These are phyloP conservation scores for Aromia moschata DNA, from an alignment of 2,888 invertebrate genomes.

Conservation along the genomic window DNA sequence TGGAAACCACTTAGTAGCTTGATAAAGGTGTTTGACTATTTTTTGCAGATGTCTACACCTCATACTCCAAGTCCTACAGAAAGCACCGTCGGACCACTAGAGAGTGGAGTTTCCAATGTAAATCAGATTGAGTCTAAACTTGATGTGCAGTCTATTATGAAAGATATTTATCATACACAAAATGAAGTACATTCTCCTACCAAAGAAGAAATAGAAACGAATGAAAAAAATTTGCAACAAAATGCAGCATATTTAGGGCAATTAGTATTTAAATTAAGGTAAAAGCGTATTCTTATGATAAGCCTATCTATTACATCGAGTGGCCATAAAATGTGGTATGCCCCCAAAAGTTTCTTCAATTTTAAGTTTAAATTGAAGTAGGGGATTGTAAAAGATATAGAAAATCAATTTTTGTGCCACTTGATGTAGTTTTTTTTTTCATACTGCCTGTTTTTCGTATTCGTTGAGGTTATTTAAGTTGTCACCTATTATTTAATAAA, in stretches of 20 bases:
- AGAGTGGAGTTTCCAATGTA: slow-evolving; percentile 53
- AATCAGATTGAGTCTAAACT: slow-evolving; percentile 43
- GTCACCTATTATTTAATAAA: no score
- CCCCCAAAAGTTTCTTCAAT: no score
- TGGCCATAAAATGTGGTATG: no score
- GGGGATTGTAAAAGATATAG: no score
- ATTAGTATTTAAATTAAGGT: slow-evolving; percentile 87
- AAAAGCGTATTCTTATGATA: no score
- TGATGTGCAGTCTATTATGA: slow-evolving; percentile 56
- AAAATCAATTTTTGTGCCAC: no score
- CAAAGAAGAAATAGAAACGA: slow-evolving; percentile 68
- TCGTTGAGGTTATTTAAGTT: no score
- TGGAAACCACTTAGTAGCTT: slow-evolving; percentile 1
- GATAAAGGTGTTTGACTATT: slow-evolving; percentile 19
- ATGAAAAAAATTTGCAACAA: slow-evolving; percentile 68
- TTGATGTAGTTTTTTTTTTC: no score
- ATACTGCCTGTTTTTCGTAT: no score
- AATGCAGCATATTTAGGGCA: slow-evolving; percentile 82
- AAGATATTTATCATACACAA: slow-evolving; percentile 63
- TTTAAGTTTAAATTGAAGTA: no score
- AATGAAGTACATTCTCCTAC: slow-evolving; percentile 63
- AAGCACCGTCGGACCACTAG: slow-evolving; percentile 59
- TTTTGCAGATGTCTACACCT: slow-evolving; percentile 58
- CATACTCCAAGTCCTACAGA: slow-evolving; percentile 62
- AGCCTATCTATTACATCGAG: no score